A percentile compares a stretch with the other conserved stretches of the same genome.
phyloP scores from a whole-genome alignment of 2,888 invertebrate genomes.

The Epirrhoe alternata region DNA sequence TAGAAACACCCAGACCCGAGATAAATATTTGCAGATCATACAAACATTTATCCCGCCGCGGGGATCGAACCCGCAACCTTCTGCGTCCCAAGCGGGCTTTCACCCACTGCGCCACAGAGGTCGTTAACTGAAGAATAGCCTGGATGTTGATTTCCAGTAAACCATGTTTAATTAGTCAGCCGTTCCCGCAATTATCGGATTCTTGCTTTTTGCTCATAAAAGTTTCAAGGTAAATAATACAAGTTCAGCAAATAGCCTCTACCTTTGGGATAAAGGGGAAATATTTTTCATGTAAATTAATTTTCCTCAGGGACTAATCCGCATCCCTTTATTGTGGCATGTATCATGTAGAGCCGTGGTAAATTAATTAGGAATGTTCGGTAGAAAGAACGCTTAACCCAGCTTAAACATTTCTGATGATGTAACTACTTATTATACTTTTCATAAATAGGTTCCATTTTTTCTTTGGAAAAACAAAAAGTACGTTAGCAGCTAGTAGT shows the following conservation, averaged over 20 bases:
- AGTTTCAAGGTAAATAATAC: constrained; percentile 8
- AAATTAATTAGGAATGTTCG: constrained; percentile 17
- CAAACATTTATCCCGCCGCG: no score
- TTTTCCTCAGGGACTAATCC: constrained; percentile 38
- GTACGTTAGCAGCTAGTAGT: no score
- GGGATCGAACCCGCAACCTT: no score
- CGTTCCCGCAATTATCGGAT: constrained; percentile 5
- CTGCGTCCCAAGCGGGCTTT: no score
- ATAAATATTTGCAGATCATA: no score
- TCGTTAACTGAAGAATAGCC: constrained; percentile 4
- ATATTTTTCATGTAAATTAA: constrained; percentile 28
- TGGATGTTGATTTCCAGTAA: constrained; percentile 8
- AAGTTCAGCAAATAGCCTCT: constrained; percentile 12
- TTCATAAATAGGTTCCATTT: neutral
- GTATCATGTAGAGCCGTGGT: constrained; percentile 8
- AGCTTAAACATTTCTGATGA: constrained; percentile 1
- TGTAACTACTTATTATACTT: neutral
- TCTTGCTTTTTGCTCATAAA: constrained; percentile 10
- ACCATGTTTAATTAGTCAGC: constrained; percentile 16
- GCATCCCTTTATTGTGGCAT: constrained; percentile 24
- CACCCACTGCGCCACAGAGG: no score
- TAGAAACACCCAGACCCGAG: no score
- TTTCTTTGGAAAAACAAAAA: neutral
- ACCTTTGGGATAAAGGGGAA: constrained; percentile 2
- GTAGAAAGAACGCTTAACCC: constrained; percentile 11